Evolutionary conservation across 2,113 vertebrate genomes (phyloP), one percentile per base, ranked within the genome.

Genomic region (Coptodon bakossiorum): DNA sequence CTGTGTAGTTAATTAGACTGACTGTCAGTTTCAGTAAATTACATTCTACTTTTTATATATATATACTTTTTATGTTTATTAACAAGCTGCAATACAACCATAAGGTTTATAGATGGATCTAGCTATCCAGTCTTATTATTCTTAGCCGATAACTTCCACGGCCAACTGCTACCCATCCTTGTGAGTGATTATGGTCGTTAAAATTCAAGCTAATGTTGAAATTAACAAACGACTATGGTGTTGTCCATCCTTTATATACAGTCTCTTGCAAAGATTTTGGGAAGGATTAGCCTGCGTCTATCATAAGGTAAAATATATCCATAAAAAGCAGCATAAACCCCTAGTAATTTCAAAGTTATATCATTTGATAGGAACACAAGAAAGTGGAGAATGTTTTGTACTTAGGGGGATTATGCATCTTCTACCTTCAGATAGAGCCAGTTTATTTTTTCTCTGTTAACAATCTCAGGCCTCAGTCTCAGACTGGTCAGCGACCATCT

Each of bases 381-480:
- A 38, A 45, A 27, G 40, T 43, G 40, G 22, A 45, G 13, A 16
- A 73, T 16, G 7, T 73, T 73, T 71, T 43, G 0, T 14, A 24
- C n/a, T 71, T 27, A 6, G 3, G 0, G 22, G 38, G 68, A 73
- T 73, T 45, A 27, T 27, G 68, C 40, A 73, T 73, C n/a, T 71
- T 73, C 40, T 45, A 27, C 1, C n/a, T 73, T 45, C 38, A 40
- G 38, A 73, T 9, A 45, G 22, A 73, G 13, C 22, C 12, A 27
- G 68, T 27, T 73, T 10, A 27, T 6, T 45, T 73, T 73, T 73
- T 45, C 38, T 73, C 38, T 27, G 66, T 73, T 43, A 45, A 45
- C 66, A 24, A 24, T 73, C 68, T 73, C 36, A 24, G 66, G 66
- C 66, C 34, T 38, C 61, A 66, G 31, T 66, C 61, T 66, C 61